These are phyloP conservation scores for Etheostoma cragini DNA, from an alignment of 2,113 vertebrate species.

Conservation along the genomic window DNA sequence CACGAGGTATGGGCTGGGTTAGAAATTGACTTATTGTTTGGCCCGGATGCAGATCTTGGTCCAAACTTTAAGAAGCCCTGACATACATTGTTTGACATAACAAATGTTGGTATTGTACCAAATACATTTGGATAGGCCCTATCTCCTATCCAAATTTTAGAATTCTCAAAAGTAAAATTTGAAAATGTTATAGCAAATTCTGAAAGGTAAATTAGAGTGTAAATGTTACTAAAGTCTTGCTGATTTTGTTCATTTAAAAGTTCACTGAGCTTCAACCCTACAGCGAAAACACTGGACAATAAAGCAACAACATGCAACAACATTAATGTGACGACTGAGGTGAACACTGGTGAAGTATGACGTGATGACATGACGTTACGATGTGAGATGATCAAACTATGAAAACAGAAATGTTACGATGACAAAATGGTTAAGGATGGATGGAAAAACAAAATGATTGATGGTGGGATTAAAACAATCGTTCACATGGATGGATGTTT, in stretches of 20 bases:
- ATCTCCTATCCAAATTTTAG: not conserved
- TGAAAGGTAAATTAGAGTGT: not conserved
- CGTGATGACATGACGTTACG: constrained; percentile 21
- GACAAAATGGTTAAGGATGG: constrained; percentile 24
- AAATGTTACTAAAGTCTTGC: not conserved
- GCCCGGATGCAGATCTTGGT: no score
- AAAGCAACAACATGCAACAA: constrained; percentile 31
- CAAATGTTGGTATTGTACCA: not conserved
- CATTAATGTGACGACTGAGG: constrained; percentile 15
- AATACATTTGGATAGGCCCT: not conserved
- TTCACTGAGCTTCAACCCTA: constrained; percentile 12
- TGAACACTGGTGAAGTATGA: constrained; percentile 38
- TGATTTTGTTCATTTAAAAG: not conserved
- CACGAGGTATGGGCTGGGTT: no score
- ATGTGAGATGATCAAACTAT: constrained; percentile 12
- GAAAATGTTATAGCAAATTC: not conserved
- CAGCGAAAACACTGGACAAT: constrained; percentile 10
- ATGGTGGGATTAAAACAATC: constrained; percentile 22
- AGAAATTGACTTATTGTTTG: no score
- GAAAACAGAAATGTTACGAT: constrained; percentile 15
- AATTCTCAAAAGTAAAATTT: not conserved
- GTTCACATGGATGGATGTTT: constrained; percentile 36
- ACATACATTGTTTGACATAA: no score
- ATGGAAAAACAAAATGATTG: constrained; percentile 4
- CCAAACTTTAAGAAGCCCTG: no score